Base-by-base conservation (phyloP, 2,888 invertebrate genomes). In the Lochmaea capreae region DNA sequence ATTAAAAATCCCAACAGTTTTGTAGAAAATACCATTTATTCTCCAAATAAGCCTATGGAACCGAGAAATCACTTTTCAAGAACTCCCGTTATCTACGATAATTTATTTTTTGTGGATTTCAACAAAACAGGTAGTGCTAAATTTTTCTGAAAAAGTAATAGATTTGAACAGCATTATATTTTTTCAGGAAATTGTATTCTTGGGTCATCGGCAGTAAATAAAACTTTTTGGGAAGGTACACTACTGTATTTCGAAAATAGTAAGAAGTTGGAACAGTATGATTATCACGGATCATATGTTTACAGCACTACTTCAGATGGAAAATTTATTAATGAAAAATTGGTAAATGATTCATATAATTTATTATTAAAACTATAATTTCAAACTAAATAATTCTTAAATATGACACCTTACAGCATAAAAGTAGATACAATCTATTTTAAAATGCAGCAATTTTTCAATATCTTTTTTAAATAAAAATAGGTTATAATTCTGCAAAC, bases 221-320 rank as follows among this genome's bases (percentile, higher is more conserved):
- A 90, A 26, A 88, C 91, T 4, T 90, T 89, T 79, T 92, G 92
- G 92, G 88, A 87, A 79, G 92, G 92, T 18, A 90, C 90, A 16
- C 79, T 92, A 16, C 90, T 90, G 87, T 88, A 88, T 79, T 92
- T 88, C 79, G 83, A 86, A 71, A 83, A 87, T 72, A 84, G 86
- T 14, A 83, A 86, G 5, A 80, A 83, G n/a, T 87, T 88, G 39
- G 86, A 87, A 63, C 84, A 86, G 75, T 78, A 84, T 65, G 78
- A 85, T 39, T 85, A 85, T 73, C 80, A 83, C 54, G 79, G 78
- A 71, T 77, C 82, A 84, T 81, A 87, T 66, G 89, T 89, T 80
- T 89, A 88, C 43, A 84, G 85, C 73, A 89, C 88, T 76, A 79
- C 90, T 33, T 85, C 86, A 52, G 84, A 87, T 79, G 86, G 87